Evolutionary conservation across 2,888 invertebrate species (phyloP).

Genomic region (Serrognathus titanus): DNA sequence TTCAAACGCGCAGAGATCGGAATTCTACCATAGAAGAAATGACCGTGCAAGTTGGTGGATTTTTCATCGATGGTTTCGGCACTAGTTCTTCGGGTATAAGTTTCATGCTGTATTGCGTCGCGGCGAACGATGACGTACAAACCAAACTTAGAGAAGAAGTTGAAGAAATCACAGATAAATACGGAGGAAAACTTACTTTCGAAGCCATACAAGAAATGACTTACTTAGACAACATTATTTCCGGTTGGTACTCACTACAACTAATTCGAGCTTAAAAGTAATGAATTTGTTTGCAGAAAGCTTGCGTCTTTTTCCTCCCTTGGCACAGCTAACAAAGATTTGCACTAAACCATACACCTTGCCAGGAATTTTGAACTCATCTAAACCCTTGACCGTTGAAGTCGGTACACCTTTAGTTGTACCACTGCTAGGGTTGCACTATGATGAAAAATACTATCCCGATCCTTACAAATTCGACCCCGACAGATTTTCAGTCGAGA

Average conservation of each 20-base stretch:
- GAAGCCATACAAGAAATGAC: conserved; percentile 52
- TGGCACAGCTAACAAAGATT: conserved; percentile 22
- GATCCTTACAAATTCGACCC: conserved; percentile 27
- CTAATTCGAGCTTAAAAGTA: no score
- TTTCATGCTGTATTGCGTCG: conserved; percentile 46
- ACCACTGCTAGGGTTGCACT: conserved; percentile 22
- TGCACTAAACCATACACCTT: conserved; percentile 29
- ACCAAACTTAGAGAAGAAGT: conserved; percentile 54
- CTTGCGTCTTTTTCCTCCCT: conserved; percentile 30
- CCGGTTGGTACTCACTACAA: conserved; percentile 38
- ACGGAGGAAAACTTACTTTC: conserved; percentile 49
- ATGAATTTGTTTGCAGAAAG: conserved; percentile 11
- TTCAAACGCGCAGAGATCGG: conserved; percentile 36
- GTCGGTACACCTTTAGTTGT: conserved; percentile 23
- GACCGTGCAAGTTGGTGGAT: conserved; percentile 43
- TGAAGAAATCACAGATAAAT: conserved; percentile 46
- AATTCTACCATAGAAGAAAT: conserved; percentile 25
- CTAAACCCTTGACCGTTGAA: conserved; percentile 26
- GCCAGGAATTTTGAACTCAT: conserved; percentile 22
- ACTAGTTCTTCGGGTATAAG: conserved; percentile 47
- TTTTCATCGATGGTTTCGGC: conserved; percentile 50
- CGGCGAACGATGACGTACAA: conserved; percentile 51
- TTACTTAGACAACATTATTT: conserved; percentile 58
- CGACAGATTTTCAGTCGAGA: conserved; percentile 30
- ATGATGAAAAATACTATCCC: conserved; percentile 25